Evolutionary conservation across 2,113 vertebrate species (phyloP).

Genomic region (Neotoma lepida): DNA sequence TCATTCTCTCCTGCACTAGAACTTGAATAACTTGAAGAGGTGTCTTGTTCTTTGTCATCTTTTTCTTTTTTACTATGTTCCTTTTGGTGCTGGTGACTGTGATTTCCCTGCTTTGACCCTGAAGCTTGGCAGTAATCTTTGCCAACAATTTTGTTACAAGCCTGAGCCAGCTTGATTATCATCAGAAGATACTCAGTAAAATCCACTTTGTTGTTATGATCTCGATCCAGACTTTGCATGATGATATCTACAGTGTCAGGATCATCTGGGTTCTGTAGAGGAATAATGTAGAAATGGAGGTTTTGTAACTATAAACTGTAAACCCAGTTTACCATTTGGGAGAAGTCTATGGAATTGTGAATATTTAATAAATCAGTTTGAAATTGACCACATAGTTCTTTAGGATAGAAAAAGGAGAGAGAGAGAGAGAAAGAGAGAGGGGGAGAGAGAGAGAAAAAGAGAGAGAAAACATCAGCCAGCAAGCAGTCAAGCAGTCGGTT

Average conservation of each 20-base stretch:
- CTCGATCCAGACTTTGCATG: constrained; percentile 76
- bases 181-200: constrained; percentile 79
- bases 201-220: constrained; percentile 73
- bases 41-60: neutral
- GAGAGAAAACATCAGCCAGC: neutral
- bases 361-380: neutral
- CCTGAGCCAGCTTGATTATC: constrained; percentile 72
- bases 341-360: neutral
- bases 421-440: neutral
- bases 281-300: constrained; percentile 30
- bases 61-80: constrained; percentile 71
- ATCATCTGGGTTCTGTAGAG: constrained; percentile 76
- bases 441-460: neutral
- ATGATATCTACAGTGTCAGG: constrained; percentile 76
- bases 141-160: constrained; percentile 72
- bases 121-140: constrained; percentile 77
- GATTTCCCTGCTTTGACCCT: constrained; percentile 75
- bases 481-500: neutral
- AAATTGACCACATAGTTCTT: neutral
- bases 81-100: constrained; percentile 68
- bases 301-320: constrained; percentile 41
- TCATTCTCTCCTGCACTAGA: constrained; percentile 52
- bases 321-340: neutral
- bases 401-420: neutral
- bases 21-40: constrained; percentile 57